phyloP scores from a whole-genome alignment of 2,888 invertebrate species.

The Eristalinus aeneus region DNA sequence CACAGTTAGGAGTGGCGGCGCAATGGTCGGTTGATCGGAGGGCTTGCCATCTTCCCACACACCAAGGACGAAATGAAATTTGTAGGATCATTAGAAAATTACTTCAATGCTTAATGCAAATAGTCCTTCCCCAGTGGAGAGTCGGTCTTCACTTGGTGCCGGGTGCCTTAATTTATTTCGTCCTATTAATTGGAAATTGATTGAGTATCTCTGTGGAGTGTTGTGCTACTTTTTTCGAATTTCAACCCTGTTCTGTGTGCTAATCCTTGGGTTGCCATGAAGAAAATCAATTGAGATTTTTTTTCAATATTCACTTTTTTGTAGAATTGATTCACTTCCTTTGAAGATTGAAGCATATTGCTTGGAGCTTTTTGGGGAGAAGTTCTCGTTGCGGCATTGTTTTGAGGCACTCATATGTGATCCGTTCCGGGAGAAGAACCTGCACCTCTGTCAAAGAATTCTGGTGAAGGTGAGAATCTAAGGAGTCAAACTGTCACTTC shows the following conservation, averaged over 20 bases:
- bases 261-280: slow-evolving; percentile 57
- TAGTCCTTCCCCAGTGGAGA: slow-evolving; percentile 43
- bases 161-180: slow-evolving; percentile 58
- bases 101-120: slow-evolving; percentile 65
- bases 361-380: too few relatives aligned
- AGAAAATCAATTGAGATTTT: slow-evolving; percentile 29
- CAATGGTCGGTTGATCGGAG: neutral
- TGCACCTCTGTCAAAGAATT: too few relatives aligned
- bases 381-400: too few relatives aligned
- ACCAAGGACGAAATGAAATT: slow-evolving; percentile 42
- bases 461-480: too few relatives aligned
- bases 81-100: slow-evolving; percentile 69
- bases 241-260: slow-evolving; percentile 17
- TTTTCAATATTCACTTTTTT: neutral
- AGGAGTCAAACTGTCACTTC: too few relatives aligned
- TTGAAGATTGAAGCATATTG: too few relatives aligned
- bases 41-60: neutral
- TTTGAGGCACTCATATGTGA: too few relatives aligned
- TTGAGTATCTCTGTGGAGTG: slow-evolving; percentile 67
- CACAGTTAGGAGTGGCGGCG: slow-evolving; percentile 21
- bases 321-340: too few relatives aligned
- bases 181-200: slow-evolving; percentile 69
- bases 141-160: neutral
- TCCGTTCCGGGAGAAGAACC: too few relatives aligned
- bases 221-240: slow-evolving; percentile 52